Evolutionary conservation across 2,888 invertebrate species (phyloP).

Genomic region (Meteorus cinctellus): DNA sequence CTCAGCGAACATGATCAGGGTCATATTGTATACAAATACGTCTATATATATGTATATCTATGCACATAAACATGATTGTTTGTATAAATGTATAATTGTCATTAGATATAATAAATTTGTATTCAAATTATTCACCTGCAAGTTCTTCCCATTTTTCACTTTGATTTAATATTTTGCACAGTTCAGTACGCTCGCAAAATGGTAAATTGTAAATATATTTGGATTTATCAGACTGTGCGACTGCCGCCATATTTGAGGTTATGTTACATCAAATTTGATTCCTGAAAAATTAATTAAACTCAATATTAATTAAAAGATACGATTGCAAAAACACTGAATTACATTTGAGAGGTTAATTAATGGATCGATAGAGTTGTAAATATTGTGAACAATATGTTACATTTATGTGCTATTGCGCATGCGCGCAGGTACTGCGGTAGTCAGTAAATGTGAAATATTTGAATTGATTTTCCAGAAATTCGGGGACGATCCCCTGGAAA

Average conservation of each 20-base stretch:
- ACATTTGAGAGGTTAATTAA: too few relatives aligned
- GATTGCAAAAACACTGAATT: too few relatives aligned
- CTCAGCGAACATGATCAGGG: too few relatives aligned
- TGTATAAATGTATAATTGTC: neutral
- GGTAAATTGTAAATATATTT: constrained; percentile 84
- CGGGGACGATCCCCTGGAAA: too few relatives aligned
- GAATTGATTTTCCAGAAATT: too few relatives aligned
- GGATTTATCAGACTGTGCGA: neutral
- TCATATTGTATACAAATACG: too few relatives aligned
- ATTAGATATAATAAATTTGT: neutral
- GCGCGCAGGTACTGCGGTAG: neutral
- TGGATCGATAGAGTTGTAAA: neutral
- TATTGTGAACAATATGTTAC: neutral
- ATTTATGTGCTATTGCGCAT: neutral
- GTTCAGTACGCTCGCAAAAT: constrained; percentile 78
- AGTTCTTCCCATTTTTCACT: constrained; percentile 87
- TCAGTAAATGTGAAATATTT: neutral
- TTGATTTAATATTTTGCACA: constrained; percentile 86
- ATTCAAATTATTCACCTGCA: constrained; percentile 75
- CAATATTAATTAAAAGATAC: too few relatives aligned
- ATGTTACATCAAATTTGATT: too few relatives aligned
- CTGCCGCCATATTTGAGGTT: constrained; percentile 18
- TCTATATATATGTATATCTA: too few relatives aligned
- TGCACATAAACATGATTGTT: too few relatives aligned
- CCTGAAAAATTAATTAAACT: too few relatives aligned